Evolutionary conservation across 2,888 invertebrate genomes (phyloP).

Genomic region (Penaeus monodon): DNA sequence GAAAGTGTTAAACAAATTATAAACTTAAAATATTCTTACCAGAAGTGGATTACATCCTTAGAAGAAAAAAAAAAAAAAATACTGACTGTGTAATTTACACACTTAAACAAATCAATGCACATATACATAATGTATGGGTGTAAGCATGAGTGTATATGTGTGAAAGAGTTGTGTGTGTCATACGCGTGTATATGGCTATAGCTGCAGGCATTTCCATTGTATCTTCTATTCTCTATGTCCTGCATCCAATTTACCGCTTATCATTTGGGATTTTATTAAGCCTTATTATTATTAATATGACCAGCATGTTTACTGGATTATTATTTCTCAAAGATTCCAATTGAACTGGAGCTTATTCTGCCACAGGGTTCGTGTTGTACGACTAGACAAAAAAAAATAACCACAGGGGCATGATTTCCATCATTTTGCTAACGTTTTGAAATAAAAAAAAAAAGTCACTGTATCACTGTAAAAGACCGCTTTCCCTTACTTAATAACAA

Average conservation of each 20-base stretch:
- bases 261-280: too few relatives aligned
- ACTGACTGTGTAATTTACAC: background rate
- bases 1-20: conserved; percentile 29
- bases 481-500: background rate
- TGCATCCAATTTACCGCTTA: too few relatives aligned
- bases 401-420: conserved; percentile 8
- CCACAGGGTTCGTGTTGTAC: conserved; percentile 5
- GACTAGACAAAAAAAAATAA: conserved; percentile 8
- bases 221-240: too few relatives aligned
- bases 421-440: background rate
- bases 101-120: background rate
- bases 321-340: too few relatives aligned
- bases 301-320: too few relatives aligned
- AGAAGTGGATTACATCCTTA: conserved; percentile 6
- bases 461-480: conserved; percentile 19
- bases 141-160: too few relatives aligned
- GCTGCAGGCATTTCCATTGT: too few relatives aligned
- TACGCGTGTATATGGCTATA: too few relatives aligned
- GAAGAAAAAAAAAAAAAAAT: background rate
- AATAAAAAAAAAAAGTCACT: conserved; percentile 12
- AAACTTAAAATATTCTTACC: conserved; percentile 15
- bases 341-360: background rate
- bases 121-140: background rate
- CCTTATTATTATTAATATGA: too few relatives aligned
- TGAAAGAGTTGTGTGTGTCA: too few relatives aligned